These are phyloP conservation scores for Dysmachus trigonus DNA, from an alignment of 2,888 invertebrate species.

Conservation along the genomic window DNA sequence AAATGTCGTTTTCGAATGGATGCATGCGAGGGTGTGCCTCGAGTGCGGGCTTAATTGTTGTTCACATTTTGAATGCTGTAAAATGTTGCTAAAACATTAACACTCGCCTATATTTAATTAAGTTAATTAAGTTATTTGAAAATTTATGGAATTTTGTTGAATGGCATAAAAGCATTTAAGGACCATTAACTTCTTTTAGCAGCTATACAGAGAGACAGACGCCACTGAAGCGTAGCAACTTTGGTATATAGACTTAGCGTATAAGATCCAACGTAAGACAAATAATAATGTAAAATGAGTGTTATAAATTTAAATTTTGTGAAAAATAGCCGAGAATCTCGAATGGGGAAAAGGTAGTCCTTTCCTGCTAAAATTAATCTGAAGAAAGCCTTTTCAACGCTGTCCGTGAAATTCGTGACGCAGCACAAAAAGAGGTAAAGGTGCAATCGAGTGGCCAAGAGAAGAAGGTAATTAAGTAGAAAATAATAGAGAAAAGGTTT, in stretches of 20 bases:
- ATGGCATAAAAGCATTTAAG: not conserved
- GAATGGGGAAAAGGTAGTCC: not conserved
- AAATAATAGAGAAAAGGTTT: constrained; percentile 36
- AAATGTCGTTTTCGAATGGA: not conserved
- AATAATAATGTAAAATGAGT: constrained; percentile 23
- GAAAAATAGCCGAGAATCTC: not conserved
- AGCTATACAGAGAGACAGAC: not conserved
- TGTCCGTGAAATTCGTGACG: not conserved
- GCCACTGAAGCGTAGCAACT: not conserved
- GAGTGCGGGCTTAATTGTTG: not conserved
- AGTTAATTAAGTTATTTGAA: not conserved
- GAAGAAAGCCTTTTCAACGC: not conserved
- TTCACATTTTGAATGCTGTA: not conserved
- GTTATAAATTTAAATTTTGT: constrained; percentile 6
- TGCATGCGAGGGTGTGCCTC: not conserved
- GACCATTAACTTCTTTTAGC: not conserved
- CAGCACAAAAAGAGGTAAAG: not conserved
- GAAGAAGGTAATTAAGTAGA: constrained; percentile 34
- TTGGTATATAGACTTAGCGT: not conserved
- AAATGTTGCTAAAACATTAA: not conserved
- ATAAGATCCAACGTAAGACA: constrained; percentile 7
- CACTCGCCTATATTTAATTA: not conserved
- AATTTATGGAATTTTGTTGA: not conserved
- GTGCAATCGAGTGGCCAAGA: constrained; percentile 1
- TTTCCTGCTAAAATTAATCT: not conserved